phyloP scores from a whole-genome alignment of 2,113 vertebrate species.

The Plectropomus leopardus region DNA sequence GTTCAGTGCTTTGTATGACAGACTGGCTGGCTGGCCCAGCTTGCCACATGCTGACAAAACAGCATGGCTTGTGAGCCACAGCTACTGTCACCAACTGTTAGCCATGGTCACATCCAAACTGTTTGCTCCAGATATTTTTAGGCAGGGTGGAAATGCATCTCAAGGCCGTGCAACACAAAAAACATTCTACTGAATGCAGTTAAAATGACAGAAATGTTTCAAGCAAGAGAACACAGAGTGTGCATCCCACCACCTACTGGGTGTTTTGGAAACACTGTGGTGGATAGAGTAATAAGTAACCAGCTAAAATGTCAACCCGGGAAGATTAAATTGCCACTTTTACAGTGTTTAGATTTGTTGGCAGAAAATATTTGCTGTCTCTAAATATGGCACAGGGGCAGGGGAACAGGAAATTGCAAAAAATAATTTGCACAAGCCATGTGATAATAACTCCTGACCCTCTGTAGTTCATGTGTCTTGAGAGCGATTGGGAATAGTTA shows the following conservation, averaged over 20 bases:
- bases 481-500: not conserved
- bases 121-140: conserved; percentile 69
- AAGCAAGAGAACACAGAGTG: not conserved
- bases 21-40: conserved; percentile 52
- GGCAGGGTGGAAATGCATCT: conserved; percentile 57
- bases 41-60: conserved; percentile 72
- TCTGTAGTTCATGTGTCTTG: not conserved
- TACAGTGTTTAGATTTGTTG: not conserved
- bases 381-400: not conserved
- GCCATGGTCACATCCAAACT: conserved; percentile 64
- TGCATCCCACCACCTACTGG: conserved; percentile 5
- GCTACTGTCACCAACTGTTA: conserved; percentile 78
- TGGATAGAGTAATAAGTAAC: conserved; percentile 1
- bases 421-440: not conserved
- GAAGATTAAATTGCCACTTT: not conserved
- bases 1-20: conserved; percentile 55
- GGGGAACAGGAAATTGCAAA: not conserved
- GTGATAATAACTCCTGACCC: not conserved
- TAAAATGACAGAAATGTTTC: conserved; percentile 17
- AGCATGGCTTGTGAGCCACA: conserved; percentile 70
- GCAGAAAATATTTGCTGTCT: not conserved
- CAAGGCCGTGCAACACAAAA: not conserved
- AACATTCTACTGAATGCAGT: conserved; percentile 11
- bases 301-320: conserved; percentile 11
- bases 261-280: conserved; percentile 43